Evolutionary conservation across 1,140 invertebrate species (phyloP), one percentile per base, ranked within the genome.

Genomic region (Lutraria rhynchaena): DNA sequence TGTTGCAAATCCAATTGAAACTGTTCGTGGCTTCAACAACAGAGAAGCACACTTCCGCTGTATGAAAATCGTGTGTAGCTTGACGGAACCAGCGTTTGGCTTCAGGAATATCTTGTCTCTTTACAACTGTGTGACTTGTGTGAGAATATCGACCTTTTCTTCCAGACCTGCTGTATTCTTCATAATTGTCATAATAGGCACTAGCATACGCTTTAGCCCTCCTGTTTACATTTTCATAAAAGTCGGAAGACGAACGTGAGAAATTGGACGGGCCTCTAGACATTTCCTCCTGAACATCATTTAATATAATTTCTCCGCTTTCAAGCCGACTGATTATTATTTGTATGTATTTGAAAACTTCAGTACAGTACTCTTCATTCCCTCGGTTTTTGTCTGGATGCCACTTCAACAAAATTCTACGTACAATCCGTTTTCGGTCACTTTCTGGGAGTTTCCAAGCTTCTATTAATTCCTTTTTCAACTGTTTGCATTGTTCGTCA

Each of bases 331-430:
- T 24, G 15, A 87, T 57, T 5, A 83, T 57, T 31, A 46, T 57
- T 22, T 81, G 61, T 22, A 89, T 88, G 57, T 71, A 82, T 35
- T 91, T 85, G 29, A 85, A 89, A 5, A 91, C 82, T 44, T 85
- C 75, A 1, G 82, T 88, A 27, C 87, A 84, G 35, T 89, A 75
- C 9, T 84, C 60, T 85, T 89, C 83, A 57, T 88, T 82, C 0
- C 83, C 88, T 27, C 57, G 63, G 81, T 92, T 91, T 85, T 89
- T 90, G 71, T 92, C 91, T 65, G 91, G 91, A 84, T 92, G 90
- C 89, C 89, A 91, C 70, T 89, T 86, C 22, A 89, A 78, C 17
- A 90, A 57, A 1, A 91, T 44, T 49, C 90, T 74, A 75, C 90
- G 90, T 13, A 89, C 81, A 27, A 90, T 84, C 37, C 84, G 84